Conservation (phyloP, 2,888 invertebrate species). For the Xylophagus ater region DNA sequence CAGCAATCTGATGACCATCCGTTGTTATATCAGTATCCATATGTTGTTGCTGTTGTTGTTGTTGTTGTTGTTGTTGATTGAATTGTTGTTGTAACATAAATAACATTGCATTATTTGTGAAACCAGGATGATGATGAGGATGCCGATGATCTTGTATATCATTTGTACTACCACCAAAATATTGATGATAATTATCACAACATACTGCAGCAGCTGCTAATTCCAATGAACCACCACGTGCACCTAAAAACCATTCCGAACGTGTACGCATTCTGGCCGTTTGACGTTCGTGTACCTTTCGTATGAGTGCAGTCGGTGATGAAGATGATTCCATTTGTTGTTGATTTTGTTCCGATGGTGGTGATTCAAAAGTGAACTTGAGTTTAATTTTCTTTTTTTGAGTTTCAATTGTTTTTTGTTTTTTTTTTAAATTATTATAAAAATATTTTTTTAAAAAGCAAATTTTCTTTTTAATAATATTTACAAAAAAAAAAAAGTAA, state of each 20-base stretch:
- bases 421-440: constrained; percentile 1
- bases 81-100: constrained; percentile 17
- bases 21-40: constrained; percentile 18
- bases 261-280: constrained; percentile 92
- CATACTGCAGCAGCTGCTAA: constrained; percentile 26
- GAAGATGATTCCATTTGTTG: constrained; percentile 4
- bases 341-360: constrained; percentile 3
- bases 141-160: constrained; percentile 21
- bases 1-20: constrained; percentile 15
- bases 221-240: constrained; percentile 28
- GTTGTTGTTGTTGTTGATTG: constrained; percentile 8
- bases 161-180: constrained; percentile 22
- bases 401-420: constrained; percentile 4
- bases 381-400: constrained; percentile 11
- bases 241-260: constrained; percentile 87
- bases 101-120: constrained; percentile 22
- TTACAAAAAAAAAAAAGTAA: too few relatives aligned
- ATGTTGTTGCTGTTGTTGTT: constrained; percentile 5
- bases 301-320: neutral
- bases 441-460: neutral
- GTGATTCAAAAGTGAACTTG: constrained; percentile 10
- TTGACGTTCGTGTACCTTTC: constrained; percentile 88
- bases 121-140: constrained; percentile 16
- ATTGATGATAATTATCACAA: constrained; percentile 28
- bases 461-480: too few relatives aligned